Conservation (phyloP, 2,113 vertebrate species). For the Gulo gulo region DNA sequence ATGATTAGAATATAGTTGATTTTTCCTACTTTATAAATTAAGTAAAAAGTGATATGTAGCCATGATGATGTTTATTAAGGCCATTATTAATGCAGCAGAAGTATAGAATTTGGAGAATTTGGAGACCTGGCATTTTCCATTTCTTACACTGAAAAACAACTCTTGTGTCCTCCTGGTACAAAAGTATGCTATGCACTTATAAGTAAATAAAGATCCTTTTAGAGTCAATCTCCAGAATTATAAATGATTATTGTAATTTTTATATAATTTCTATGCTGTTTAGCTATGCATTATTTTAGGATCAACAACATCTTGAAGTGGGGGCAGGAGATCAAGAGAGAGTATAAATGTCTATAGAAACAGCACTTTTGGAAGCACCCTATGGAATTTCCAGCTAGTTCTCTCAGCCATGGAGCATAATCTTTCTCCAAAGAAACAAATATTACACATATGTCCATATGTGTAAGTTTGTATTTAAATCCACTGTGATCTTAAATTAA, state of each 20-base stretch:
- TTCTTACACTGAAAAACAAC: background rate
- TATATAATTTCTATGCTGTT: background rate
- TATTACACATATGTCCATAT: background rate
- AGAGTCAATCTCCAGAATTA: background rate
- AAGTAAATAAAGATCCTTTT: background rate
- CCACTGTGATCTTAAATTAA: background rate
- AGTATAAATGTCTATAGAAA: background rate
- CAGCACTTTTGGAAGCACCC: background rate
- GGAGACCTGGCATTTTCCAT: background rate
- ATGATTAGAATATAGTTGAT: background rate
- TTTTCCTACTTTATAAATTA: background rate
- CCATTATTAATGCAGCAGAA: background rate
- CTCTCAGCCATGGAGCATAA: background rate
- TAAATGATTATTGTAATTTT: background rate
- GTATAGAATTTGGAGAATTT: background rate
- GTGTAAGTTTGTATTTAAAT: background rate
- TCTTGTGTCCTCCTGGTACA: background rate
- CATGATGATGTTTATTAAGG: background rate
- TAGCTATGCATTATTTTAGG: background rate
- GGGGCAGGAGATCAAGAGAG: background rate
- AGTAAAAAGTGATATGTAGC: background rate
- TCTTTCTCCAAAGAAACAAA: background rate
- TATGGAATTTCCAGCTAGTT: background rate
- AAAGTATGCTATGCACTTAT: background rate
- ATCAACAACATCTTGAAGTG: background rate